phyloP scores from a whole-genome alignment of 2,888 invertebrate genomes.

The Helicoverpa assulta region DNA sequence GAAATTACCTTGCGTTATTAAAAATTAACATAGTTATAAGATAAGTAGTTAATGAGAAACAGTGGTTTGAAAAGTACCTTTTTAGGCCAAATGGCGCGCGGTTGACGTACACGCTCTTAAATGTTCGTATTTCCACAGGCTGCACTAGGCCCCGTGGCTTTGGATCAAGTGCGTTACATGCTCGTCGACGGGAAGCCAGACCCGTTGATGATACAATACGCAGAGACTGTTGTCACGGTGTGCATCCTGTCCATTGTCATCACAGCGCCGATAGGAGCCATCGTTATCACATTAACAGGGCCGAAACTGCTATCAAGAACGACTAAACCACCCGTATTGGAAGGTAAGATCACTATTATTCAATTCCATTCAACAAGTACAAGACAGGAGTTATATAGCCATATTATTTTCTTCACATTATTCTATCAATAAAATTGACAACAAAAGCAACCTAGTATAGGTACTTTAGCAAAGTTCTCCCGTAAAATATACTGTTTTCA shows the following conservation, averaged over 20 bases:
- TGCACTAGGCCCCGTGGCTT: conserved; percentile 94
- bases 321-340: conserved; percentile 91
- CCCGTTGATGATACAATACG: conserved; percentile 90
- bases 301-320: conserved; percentile 94
- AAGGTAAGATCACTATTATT: conserved; percentile 83
- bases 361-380: no score
- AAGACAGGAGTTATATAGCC: no score
- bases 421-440: no score
- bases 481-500: not conserved
- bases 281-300: conserved; percentile 94
- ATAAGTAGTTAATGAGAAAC: no score
- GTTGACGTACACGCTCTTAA: no score
- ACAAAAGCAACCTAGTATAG: no score
- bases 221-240: conserved; percentile 93
- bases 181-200: conserved; percentile 70
- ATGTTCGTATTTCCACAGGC: conserved; percentile 87
- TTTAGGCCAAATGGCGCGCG: no score
- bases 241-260: conserved; percentile 95
- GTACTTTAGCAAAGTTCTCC: not conserved
- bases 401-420: no score
- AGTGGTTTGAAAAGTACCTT: no score
- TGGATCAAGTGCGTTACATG: conserved; percentile 91
- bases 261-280: conserved; percentile 96
- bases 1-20: no score
- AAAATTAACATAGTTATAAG: no score